phyloP scores from a whole-genome alignment of 2,113 vertebrate species.

The Ellobius talpinus region DNA sequence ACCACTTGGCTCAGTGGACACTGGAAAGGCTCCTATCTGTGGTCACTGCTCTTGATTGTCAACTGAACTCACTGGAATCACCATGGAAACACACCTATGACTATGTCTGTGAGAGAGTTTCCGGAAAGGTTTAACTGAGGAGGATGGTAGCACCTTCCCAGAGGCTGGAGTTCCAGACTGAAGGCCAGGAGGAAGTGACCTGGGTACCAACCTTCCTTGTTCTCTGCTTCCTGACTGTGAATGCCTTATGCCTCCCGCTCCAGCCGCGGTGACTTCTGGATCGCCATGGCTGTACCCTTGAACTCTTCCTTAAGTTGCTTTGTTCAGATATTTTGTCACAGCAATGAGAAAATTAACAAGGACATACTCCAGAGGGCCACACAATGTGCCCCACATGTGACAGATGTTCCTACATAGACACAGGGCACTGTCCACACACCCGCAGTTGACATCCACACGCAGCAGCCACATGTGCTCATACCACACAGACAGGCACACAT shows the following conservation, averaged over 20 bases:
- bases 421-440: neutral
- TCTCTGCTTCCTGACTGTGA: neutral
- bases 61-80: neutral
- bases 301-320: neutral
- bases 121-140: neutral
- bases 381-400: neutral
- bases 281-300: neutral
- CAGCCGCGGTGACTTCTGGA: neutral
- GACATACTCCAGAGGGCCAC: neutral
- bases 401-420: fast-evolving
- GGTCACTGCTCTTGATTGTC: no score
- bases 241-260: neutral
- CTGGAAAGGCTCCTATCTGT: neutral
- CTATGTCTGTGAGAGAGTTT: neutral
- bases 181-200: neutral
- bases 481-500: neutral
- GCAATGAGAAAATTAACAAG: neutral
- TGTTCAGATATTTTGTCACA: neutral
- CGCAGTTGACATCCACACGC: neutral
- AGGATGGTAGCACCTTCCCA: neutral
- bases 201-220: neutral
- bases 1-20: neutral
- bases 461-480: no score
- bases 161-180: neutral
- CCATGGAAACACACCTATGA: neutral